Base-by-base conservation (phyloP, 2,888 invertebrate genomes). In the Tolmerus cingulatus region DNA sequence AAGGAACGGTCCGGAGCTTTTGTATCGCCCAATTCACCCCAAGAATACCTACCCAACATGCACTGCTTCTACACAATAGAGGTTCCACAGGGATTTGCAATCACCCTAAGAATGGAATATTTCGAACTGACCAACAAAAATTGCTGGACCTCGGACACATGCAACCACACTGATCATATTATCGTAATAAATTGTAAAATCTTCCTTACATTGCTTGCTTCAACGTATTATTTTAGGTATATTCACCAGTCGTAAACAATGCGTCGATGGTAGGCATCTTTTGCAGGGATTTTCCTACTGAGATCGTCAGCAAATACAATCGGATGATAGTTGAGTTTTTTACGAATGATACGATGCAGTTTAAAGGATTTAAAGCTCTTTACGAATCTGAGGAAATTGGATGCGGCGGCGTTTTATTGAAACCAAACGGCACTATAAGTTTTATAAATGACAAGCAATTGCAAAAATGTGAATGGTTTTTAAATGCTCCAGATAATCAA, bases 11-110 rank as follows among this genome's bases (percentile, higher is more conserved):
- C 93, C 43, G 97, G 96, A 5, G 90, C 94, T 34, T 92, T 98
- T 5, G 93, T 93, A 86, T 96, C 97, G 5, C 96, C 97, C 0
- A 95, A 95, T 88, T 97, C 96, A 93, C 97, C 98, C 0, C 92
- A 94, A 76, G 90, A 92, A 40, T 97, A 97, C 91, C 95, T 95
- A 1, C 92, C 92, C 16, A 93, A 94, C 85, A 93, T 94, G 90
- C 92, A 94, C 0, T 98, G 98, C 90, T 93, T 94, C 51, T 97
- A 96, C 91, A 91, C 95, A 74, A 96, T 98, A 88, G 92, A 93
- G 19, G 95, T 95, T 82, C 94, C 94, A 0, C 91, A 93, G 0
- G 94, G 95, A 7, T 95, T 94, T 90, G 93, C 94, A 0, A 95
- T 97, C 57, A 91, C 93, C n/a, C 92, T 97, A 23, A 93, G 93